Base-by-base conservation (phyloP, 2,113 vertebrate genomes). In the Alexandromys fortis region DNA sequence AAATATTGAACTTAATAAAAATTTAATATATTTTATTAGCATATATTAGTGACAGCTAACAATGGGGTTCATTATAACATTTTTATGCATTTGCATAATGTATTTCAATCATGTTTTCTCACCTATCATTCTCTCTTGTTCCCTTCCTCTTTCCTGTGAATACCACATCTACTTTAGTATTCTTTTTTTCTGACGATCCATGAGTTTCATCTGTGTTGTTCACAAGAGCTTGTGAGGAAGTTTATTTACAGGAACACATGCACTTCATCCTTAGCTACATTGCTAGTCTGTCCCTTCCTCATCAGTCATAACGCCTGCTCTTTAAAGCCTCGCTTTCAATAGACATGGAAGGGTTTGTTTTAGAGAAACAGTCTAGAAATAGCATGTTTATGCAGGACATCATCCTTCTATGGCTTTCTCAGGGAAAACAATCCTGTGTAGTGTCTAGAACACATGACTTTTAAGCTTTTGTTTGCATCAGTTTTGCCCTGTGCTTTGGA, bases 401-500 rank as follows among this genome's bases (percentile, higher is more conserved):
- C 22, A 49, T 89, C 24, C n/a, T 78, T 61, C 72, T 4, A 42
- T 79, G 10, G 79, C 49, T 47, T 73, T 58, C 61, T 58, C 49
- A 68, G 70, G 55, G 19, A 83, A 65, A 85, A 45, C 88, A 10
- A 92, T 96, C 52, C 58, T 87, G 1, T 67, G 4, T 67, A 24
- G 70, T 19, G 7, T 73, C 2, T 30, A n/a, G 45, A 70, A 85
- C 26, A 55, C 3, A 75, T 76, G 89, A 63, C 24, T 42, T 67
- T 55, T 33, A 94, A 91, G 75, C 12, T 72, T 79, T 33, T 85
- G 7, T 65, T 86, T 14, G 11, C 4, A 42, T 67, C 67, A 77
- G 47, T 94, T 96, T 93, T 81, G 35, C 68, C 21, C 49, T 86
- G 7, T 65, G 63, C 5, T 92, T 92, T 75, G 73, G 22, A 93